A percentile compares a stretch with the other conserved stretches of the same genome.
Evolutionary conservation across 2,797 vertebrate species (phyloP).

Genomic region (Argya squamiceps): DNA sequence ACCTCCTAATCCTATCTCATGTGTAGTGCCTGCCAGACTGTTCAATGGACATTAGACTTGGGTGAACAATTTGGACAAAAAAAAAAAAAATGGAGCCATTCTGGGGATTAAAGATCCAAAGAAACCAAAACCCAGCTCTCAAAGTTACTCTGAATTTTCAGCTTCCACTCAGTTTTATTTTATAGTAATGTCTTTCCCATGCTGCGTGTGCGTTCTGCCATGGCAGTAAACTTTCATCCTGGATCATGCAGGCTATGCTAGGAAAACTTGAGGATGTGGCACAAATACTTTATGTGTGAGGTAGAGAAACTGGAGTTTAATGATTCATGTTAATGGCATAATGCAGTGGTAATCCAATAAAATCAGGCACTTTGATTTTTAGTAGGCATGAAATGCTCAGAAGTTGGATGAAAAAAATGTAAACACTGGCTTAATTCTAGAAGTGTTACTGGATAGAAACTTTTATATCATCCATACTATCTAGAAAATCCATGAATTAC

Average conservation of each 20-base stretch:
- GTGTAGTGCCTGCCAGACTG: constrained; percentile 57
- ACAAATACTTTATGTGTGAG: neutral
- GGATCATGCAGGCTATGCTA: neutral
- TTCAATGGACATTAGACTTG: constrained; percentile 69
- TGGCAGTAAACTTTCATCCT: neutral
- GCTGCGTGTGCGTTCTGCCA: neutral
- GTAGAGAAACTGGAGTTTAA: neutral
- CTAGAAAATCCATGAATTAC: neutral
- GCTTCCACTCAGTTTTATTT: neutral
- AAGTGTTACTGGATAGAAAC: neutral
- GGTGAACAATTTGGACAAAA: constrained; percentile 59
- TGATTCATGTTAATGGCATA: neutral
- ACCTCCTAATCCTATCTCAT: constrained; percentile 73
- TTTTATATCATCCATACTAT: neutral
- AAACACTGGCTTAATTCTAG: neutral
- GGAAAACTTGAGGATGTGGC: neutral
- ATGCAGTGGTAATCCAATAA: neutral
- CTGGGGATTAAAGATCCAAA: constrained; percentile 49
- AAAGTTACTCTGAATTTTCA: neutral
- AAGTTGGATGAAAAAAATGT: neutral
- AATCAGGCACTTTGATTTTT: neutral
- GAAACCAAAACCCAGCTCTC: neutral
- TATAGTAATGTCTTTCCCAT: neutral
- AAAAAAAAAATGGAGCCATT: neutral
- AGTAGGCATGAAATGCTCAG: neutral